Percentiles rank a stretch among this genome's conserved stretches.
Evolutionary conservation across 2,888 invertebrate genomes (phyloP).

Genomic region (Esperia sulphurella): DNA sequence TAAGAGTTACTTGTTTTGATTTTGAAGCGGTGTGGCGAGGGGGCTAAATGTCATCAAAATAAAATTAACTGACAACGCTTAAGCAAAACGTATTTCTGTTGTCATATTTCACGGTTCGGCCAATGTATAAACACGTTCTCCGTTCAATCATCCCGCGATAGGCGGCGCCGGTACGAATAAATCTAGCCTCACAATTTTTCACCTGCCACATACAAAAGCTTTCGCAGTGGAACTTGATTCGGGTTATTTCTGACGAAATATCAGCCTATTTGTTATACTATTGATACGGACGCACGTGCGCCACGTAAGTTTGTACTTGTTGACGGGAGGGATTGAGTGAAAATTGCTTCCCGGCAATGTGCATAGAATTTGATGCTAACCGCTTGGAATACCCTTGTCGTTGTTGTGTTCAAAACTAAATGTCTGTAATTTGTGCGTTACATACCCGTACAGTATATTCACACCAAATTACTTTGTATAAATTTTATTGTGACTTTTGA

Average conservation of each 20-base stretch:
- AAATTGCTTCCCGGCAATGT: slow-evolving; percentile 73
- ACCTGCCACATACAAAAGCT: slow-evolving; percentile 79
- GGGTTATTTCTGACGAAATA: slow-evolving; percentile 79
- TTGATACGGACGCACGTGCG: slow-evolving; percentile 75
- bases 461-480: too few species aligned
- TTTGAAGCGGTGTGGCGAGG: too few species aligned
- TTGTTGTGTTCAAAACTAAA: background rate
- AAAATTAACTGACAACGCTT: background rate
- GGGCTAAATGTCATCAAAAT: too few species aligned
- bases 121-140: slow-evolving; percentile 73
- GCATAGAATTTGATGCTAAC: slow-evolving; percentile 70
- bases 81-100: slow-evolving; percentile 47
- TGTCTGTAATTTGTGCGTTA: background rate
- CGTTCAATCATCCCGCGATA: slow-evolving; percentile 76
- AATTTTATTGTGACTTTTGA: too few species aligned
- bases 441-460: too few species aligned
- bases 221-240: slow-evolving; percentile 77
- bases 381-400: slow-evolving; percentile 29
- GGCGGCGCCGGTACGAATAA: slow-evolving; percentile 75
- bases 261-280: slow-evolving; percentile 79
- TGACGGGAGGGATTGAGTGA: slow-evolving; percentile 74
- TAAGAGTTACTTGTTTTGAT: too few species aligned
- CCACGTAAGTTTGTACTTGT: slow-evolving; percentile 75
- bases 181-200: slow-evolving; percentile 77
- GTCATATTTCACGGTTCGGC: slow-evolving; percentile 71